These are phyloP conservation scores for Diabrotica virgifera DNA, from an alignment of 1,140 invertebrate genomes.

Conservation along the genomic window DNA sequence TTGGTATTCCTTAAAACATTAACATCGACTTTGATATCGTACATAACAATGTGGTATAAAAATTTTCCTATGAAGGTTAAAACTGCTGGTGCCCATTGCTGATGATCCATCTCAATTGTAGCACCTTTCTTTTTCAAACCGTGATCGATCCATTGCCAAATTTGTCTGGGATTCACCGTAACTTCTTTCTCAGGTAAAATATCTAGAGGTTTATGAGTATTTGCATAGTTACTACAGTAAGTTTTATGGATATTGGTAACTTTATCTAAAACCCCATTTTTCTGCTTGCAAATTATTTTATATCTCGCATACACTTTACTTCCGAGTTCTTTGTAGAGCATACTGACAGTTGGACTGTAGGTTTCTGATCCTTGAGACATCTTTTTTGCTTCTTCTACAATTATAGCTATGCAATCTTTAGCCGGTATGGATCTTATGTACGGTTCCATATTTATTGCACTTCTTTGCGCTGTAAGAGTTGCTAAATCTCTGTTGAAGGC, in stretches of 20 bases:
- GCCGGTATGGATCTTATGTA: slow-evolving; percentile 57
- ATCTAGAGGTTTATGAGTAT: slow-evolving; percentile 40
- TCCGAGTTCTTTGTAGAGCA: slow-evolving; percentile 68
- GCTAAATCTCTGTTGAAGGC: slow-evolving; percentile 68
- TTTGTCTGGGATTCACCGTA: slow-evolving; percentile 62
- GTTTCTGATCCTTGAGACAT: slow-evolving; percentile 73
- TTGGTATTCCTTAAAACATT: slow-evolving; percentile 61
- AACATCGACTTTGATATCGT: slow-evolving; percentile 78
- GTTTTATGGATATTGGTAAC: slow-evolving; percentile 48
- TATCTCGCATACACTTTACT: slow-evolving; percentile 61
- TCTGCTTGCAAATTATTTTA: slow-evolving; percentile 63
- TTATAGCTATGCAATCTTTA: slow-evolving; percentile 42
- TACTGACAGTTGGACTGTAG: slow-evolving; percentile 67
- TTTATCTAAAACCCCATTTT: slow-evolving; percentile 66
- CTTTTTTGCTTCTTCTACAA: slow-evolving; percentile 43
- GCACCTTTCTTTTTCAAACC: slow-evolving; percentile 55
- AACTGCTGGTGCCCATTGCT: slow-evolving; percentile 60
- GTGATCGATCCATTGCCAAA: slow-evolving; percentile 68
- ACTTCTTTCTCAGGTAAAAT: slow-evolving; percentile 43
- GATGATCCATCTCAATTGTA: slow-evolving; percentile 56
- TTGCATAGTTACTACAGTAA: slow-evolving; percentile 39
- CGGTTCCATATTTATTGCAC: slow-evolving; percentile 64
- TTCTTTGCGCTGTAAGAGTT: slow-evolving; percentile 54
- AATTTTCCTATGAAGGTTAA: slow-evolving; percentile 71
- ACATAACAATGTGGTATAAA: slow-evolving; percentile 82